Conservation (phyloP, 2,797 vertebrate species). For the Dromococcyx pavoninus region DNA sequence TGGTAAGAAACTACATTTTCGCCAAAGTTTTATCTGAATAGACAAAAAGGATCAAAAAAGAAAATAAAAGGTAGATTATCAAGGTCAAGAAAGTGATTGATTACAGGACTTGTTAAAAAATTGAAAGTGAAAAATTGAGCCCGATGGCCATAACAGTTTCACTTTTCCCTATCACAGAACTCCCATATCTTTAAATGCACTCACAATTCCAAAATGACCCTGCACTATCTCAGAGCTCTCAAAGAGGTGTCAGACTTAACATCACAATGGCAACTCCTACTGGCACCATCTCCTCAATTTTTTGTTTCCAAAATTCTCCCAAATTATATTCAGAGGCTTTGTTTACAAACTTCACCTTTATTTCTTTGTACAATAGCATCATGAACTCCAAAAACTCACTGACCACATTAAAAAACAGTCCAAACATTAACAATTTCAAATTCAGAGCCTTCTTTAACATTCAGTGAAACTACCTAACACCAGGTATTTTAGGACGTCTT, state of each 20-base stretch:
- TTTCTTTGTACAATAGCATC: neutral
- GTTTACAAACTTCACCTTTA: neutral
- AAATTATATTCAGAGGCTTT: neutral
- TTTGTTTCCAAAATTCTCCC: neutral
- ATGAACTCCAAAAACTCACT: neutral
- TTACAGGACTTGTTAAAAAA: neutral
- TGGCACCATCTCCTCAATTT: neutral
- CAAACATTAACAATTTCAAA: neutral
- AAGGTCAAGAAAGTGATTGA: neutral
- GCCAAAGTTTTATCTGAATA: neutral
- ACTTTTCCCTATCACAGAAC: neutral
- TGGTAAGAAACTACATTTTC: neutral
- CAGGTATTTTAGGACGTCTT: neutral
- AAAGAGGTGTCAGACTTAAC: neutral
- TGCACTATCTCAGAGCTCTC: neutral
- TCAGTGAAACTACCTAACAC: neutral
- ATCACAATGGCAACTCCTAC: neutral
- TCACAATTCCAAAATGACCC: neutral
- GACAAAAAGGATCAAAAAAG: neutral
- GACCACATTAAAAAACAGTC: neutral
- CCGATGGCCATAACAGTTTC: neutral
- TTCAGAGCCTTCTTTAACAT: neutral
- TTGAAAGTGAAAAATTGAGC: neutral
- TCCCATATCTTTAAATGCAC: neutral
- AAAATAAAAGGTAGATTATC: neutral